phyloP scores from a whole-genome alignment of 2,113 vertebrate species.

The Ptychochromis oligacanthus region DNA sequence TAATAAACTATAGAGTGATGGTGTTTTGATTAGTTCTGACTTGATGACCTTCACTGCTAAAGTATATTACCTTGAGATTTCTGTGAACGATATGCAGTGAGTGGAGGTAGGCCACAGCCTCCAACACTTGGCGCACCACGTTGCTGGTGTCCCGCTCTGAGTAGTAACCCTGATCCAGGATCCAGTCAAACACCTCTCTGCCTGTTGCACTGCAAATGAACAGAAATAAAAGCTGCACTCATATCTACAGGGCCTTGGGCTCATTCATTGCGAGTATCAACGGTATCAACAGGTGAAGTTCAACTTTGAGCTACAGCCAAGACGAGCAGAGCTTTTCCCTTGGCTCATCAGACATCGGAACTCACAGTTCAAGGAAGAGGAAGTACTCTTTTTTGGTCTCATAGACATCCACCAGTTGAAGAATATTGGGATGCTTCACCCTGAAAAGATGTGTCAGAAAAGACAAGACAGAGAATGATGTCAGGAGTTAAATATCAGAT shows the following conservation, averaged over 20 bases:
- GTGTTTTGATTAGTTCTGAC: neutral
- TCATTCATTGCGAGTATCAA: no score
- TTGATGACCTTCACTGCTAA: neutral
- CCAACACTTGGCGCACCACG: constrained; percentile 96
- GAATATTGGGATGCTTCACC: constrained; percentile 97
- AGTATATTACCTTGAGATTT: constrained; percentile 92
- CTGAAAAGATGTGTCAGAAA: constrained; percentile 70
- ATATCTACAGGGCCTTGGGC: no score
- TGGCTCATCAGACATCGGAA: constrained; percentile 50
- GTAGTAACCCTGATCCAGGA: constrained; percentile 98
- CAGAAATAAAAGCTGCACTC: no score
- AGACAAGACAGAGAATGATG: neutral
- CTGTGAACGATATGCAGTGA: constrained; percentile 95
- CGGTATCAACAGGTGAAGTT: no score
- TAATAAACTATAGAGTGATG: neutral
- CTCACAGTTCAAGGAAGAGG: constrained; percentile 99
- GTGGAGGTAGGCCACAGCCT: constrained; percentile 97
- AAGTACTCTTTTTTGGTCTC: constrained; percentile 98
- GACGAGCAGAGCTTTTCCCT: constrained; percentile 3
- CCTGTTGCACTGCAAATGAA: constrained; percentile 98
- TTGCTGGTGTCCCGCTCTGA: constrained; percentile 98
- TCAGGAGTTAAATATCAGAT: constrained; percentile 10
- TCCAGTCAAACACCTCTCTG: constrained; percentile 99
- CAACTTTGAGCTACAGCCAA: no score
- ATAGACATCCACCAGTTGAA: constrained; percentile 95